These are phyloP conservation scores for Metopolophium dirhodum DNA, from an alignment of 1,140 invertebrate genomes.

Conservation along the genomic window DNA sequence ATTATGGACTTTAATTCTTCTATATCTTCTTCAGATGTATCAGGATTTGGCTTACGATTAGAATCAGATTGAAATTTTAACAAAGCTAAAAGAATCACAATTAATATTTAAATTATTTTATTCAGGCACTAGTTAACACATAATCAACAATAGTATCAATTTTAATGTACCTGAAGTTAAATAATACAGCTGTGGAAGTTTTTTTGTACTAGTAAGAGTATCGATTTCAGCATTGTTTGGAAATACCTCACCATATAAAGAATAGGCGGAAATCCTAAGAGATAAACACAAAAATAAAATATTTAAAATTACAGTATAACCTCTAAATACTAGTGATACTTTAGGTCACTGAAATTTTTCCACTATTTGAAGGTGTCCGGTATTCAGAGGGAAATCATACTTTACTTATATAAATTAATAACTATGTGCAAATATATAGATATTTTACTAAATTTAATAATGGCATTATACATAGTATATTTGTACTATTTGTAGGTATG, in stretches of 20 bases:
- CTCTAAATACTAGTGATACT: too few relatives aligned
- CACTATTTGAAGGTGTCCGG: too few relatives aligned
- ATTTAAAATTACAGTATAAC: neutral
- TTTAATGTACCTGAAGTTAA: conserved; percentile 59
- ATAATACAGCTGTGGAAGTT: neutral
- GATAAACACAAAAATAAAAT: conserved; percentile 32
- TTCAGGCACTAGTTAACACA: conserved; percentile 48
- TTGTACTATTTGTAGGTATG: too few relatives aligned
- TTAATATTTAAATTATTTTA: neutral
- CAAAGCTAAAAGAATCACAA: conserved; percentile 66
- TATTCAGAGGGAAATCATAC: too few relatives aligned
- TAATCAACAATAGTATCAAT: neutral
- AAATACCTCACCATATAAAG: conserved; percentile 22
- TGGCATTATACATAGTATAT: too few relatives aligned
- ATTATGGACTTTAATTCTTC: conserved; percentile 65
- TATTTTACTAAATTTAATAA: too few relatives aligned
- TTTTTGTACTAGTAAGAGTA: neutral
- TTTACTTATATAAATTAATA: too few relatives aligned
- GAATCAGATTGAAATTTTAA: conserved; percentile 77
- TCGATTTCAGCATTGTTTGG: conserved; percentile 6
- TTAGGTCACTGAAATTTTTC: too few relatives aligned
- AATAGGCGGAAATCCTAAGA: neutral
- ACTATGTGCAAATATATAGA: too few relatives aligned
- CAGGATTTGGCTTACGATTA: conserved; percentile 72
- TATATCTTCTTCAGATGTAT: conserved; percentile 70